phyloP scores from a whole-genome alignment of 2,888 invertebrate species.

The Leptopilina drosophilae region DNA sequence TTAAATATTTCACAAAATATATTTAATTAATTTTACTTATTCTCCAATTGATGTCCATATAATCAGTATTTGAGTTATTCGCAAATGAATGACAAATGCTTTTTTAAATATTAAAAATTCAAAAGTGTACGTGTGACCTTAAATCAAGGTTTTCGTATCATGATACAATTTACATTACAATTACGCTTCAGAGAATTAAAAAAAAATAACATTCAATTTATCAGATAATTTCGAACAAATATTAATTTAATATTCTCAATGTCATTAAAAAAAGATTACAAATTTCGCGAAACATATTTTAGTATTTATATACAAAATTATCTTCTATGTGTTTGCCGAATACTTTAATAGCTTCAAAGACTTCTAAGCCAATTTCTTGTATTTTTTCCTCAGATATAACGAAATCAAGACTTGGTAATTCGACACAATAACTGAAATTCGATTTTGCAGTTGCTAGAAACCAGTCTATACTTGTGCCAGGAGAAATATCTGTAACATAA shows the following conservation, averaged over 20 bases:
- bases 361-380: slow-evolving; percentile 57
- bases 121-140: slow-evolving; percentile 3
- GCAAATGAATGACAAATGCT: not conserved
- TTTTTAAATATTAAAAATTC: not conserved
- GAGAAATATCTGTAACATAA: slow-evolving; percentile 76
- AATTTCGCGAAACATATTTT: not conserved
- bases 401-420: slow-evolving; percentile 78
- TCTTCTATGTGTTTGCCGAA: slow-evolving; percentile 75
- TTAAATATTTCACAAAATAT: too few species aligned
- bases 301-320: not conserved
- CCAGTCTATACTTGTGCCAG: slow-evolving; percentile 84
- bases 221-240: not conserved
- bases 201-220: not conserved
- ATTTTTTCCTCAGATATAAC: not conserved
- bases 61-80: not conserved
- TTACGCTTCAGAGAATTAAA: too few species aligned
- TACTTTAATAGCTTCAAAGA: slow-evolving; percentile 80
- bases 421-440: slow-evolving; percentile 81
- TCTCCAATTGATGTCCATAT: not conserved
- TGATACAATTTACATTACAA: not conserved
- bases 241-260: not conserved
- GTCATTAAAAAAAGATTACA: not conserved
- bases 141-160: not conserved
- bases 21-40: too few species aligned
- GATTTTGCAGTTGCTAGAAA: slow-evolving; percentile 79